These are phyloP conservation scores for Caligus rogercresseyi DNA, from an alignment of 1,140 invertebrate genomes.

Conservation along the genomic window DNA sequence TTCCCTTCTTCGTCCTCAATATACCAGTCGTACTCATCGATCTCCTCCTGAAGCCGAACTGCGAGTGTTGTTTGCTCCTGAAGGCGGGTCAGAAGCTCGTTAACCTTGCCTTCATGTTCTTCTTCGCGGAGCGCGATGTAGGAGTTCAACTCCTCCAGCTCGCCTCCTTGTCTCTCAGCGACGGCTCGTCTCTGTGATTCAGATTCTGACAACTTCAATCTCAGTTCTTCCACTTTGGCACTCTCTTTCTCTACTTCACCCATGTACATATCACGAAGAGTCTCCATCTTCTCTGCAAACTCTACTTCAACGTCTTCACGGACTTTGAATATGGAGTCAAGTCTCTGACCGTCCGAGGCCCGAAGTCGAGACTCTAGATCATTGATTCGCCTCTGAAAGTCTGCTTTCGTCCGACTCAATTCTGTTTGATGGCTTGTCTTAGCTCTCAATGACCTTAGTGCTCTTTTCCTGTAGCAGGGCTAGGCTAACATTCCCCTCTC, in stretches of 20 bases:
- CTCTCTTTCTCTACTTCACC: constrained; percentile 8
- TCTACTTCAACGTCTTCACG: constrained; percentile 17
- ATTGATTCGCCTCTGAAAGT: constrained; percentile 9
- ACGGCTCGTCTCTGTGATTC: not conserved
- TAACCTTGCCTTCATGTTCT: constrained; percentile 13
- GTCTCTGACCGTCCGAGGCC: not conserved
- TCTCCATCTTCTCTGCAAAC: constrained; percentile 17
- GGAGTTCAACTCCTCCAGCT: constrained; percentile 12
- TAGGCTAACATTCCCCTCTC: not conserved
- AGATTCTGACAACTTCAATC: not conserved
- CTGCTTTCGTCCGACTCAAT: not conserved
- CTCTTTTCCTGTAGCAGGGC: constrained; percentile 1
- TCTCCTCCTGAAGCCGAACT: constrained; percentile 14
- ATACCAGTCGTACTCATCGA: constrained; percentile 19
- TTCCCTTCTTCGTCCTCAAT: constrained; percentile 14
- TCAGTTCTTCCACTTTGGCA: constrained; percentile 1
- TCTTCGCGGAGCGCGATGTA: constrained; percentile 5
- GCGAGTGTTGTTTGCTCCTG: constrained; percentile 16
- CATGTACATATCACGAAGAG: constrained; percentile 17
- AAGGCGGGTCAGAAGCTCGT: constrained; percentile 17
- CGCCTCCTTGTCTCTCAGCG: not conserved
- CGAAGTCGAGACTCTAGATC: constrained; percentile 5
- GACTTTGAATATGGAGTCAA: constrained; percentile 10
- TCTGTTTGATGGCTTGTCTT: constrained; percentile 1
- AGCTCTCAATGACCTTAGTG: constrained; percentile 2